Evolutionary conservation across 2,888 invertebrate genomes (phyloP), one percentile per base, ranked within the genome.

Genomic region (Ramazzottius varieornatus): DNA sequence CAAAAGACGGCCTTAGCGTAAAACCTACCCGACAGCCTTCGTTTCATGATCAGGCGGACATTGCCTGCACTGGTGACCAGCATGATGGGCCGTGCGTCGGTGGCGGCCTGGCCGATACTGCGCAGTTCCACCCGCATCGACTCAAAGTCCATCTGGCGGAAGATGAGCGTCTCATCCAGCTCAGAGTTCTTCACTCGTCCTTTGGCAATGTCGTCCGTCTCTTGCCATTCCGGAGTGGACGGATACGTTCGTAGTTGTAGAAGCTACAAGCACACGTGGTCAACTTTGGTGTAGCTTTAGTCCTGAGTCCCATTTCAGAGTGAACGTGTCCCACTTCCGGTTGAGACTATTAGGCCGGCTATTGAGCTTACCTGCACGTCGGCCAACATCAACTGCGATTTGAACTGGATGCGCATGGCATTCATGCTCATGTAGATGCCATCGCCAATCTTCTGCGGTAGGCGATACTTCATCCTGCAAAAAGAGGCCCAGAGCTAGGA

Each of bases 181-280:
- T 54, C 54, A 4, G 20, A 29, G 29, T 54, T 54, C 54, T 54
- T 54, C n/a, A 54, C 13, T 4, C 54, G 54, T 16, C 54, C 29
- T 24, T 54, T 54, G 29, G 54, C 54, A 24, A 54, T 54, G 54
- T 54, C 29, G 54, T 54, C 54, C n/a, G 54, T 54, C 54, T 54
- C n/a, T 29, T 54, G 20, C 54, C 54, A 54, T 29, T 54, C 54
- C n/a, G 54, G 54, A 4, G 29, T 13, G n/a, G 54, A 54, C 13
- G 54, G 54, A 29, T 54, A 54, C 4, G 54, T 54, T 8, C 54
- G 54, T 24, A 54, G 29, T 24, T 54, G 20, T 29, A 54, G 29
- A 8, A 54, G 24, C 54, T 54, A 24, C 29, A n/a, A n/a, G n/a
- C n/a, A n/a, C n/a, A n/a, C n/a, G n/a, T n/a, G n/a, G n/a, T n/a